Conservation (phyloP, 2,797 vertebrate genomes). For the Melanotaenia parkinsoni region DNA sequence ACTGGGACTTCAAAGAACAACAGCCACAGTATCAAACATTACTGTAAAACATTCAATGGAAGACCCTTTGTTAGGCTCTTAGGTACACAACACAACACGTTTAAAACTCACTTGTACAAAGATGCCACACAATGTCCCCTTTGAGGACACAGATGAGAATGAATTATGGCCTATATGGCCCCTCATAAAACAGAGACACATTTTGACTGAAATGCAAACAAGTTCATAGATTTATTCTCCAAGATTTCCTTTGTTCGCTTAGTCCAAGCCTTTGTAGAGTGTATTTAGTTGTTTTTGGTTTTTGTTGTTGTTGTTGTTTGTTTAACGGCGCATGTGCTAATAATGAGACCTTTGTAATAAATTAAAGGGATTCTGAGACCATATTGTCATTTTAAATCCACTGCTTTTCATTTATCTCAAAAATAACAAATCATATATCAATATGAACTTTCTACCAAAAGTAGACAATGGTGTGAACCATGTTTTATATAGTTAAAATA, state of each 20-base stretch:
- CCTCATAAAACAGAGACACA: slow-evolving; percentile 1
- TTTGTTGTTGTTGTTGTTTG: slow-evolving; percentile 8
- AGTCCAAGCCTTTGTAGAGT: slow-evolving; percentile 6
- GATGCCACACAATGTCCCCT: slow-evolving; percentile 14
- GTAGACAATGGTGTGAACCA: no score
- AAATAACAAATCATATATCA: no score
- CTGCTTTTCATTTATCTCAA: no score
- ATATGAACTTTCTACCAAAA: no score
- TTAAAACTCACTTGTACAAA: slow-evolving; percentile 3
- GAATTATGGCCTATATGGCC: no score
- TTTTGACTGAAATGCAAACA: slow-evolving; percentile 37
- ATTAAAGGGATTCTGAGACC: no score
- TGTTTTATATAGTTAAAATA: no score
- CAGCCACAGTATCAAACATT: slow-evolving; percentile 28
- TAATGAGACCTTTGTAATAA: no score
- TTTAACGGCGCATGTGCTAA: no score
- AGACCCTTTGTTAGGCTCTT: slow-evolving; percentile 43
- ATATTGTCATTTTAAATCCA: no score
- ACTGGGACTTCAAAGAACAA: slow-evolving; percentile 60
- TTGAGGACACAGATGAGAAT: slow-evolving; percentile 7
- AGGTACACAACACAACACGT: slow-evolving; percentile 13
- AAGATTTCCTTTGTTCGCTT: not conserved
- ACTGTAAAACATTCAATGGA: slow-evolving; percentile 44
- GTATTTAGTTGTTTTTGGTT: not conserved
- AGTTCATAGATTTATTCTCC: slow-evolving; percentile 6